Percentiles rank a stretch among this genome's conserved stretches.
Conservation (phyloP, 1,140 invertebrate species). For the Panulirus ornatus region DNA sequence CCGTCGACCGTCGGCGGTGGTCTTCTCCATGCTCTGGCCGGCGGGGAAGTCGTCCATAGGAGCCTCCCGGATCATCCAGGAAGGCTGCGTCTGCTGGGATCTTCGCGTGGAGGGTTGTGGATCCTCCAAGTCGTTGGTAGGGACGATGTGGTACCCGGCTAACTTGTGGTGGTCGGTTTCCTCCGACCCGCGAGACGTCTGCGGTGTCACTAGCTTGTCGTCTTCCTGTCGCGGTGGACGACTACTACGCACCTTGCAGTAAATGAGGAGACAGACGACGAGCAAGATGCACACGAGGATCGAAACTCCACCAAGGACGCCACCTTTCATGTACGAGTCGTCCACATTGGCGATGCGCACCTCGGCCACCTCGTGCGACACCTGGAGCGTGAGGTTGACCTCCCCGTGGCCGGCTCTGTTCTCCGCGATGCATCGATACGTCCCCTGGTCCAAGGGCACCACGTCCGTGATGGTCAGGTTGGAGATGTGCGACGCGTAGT, state of each 20-base stretch:
- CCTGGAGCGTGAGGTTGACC: constrained; percentile 83
- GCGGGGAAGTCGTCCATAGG: constrained; percentile 1
- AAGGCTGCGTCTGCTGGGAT: constrained; percentile 79
- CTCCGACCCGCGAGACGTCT: constrained; percentile 44
- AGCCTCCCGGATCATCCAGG: constrained; percentile 32
- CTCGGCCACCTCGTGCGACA: constrained; percentile 78
- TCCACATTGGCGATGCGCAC: constrained; percentile 51
- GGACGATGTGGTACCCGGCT: constrained; percentile 85
- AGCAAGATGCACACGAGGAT: constrained; percentile 34
- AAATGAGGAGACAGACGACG: constrained; percentile 25
- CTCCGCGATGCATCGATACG: constrained; percentile 87
- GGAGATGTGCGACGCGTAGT: constrained; percentile 74
- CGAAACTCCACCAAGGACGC: constrained; percentile 24
- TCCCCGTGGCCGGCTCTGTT: constrained; percentile 87
- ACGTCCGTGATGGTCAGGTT: constrained; percentile 86
- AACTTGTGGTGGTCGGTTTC: constrained; percentile 77
- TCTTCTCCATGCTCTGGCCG: not conserved
- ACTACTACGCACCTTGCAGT: constrained; percentile 33
- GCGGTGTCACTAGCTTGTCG: constrained; percentile 28
- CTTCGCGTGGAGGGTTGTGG: constrained; percentile 76
- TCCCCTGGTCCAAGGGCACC: constrained; percentile 85
- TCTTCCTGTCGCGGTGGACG: constrained; percentile 23
- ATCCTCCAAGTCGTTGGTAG: constrained; percentile 78
- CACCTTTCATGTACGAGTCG: constrained; percentile 40
- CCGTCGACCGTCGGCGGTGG: not conserved